phyloP scores from a whole-genome alignment of 1,140 invertebrate species.

The Drusus annulatus region DNA sequence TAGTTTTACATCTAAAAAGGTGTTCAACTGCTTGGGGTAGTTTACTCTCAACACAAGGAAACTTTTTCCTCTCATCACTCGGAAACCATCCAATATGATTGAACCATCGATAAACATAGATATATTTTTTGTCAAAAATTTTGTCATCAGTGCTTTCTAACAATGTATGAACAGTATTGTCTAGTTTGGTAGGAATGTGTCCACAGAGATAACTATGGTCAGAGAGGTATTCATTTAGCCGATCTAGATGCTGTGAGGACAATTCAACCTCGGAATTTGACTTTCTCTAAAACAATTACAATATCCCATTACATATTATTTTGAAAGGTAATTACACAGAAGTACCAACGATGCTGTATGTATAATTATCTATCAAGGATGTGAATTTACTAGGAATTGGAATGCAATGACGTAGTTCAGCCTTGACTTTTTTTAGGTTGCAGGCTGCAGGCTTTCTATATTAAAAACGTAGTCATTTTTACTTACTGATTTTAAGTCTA shows the following conservation, averaged over 20 bases:
- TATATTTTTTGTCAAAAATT: conserved; percentile 65
- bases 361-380: conserved; percentile 35
- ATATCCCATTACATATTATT: conserved; percentile 11
- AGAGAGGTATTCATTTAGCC: conserved; percentile 63
- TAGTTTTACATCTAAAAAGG: conserved; percentile 59
- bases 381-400: conserved; percentile 20
- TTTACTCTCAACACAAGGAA: conserved; percentile 62
- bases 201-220: conserved; percentile 73
- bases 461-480: too few relatives aligned
- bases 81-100: conserved; percentile 74
- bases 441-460: too few relatives aligned
- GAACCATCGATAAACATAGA: conserved; percentile 74
- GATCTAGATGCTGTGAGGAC: conserved; percentile 21
- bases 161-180: conserved; percentile 69
- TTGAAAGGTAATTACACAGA: conserved; percentile 12
- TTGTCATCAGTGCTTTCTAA: conserved; percentile 57
- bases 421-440: conserved; percentile 41
- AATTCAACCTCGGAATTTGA: conserved; percentile 39
- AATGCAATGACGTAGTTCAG: conserved; percentile 43
- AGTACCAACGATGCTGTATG: not conserved
- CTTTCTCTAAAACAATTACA: conserved; percentile 38
- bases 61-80: conserved; percentile 67
- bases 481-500: too few relatives aligned
- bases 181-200: conserved; percentile 70
- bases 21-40: conserved; percentile 59